Conservation (phyloP, 2,888 invertebrate species). For the Latheticus oryzae region DNA sequence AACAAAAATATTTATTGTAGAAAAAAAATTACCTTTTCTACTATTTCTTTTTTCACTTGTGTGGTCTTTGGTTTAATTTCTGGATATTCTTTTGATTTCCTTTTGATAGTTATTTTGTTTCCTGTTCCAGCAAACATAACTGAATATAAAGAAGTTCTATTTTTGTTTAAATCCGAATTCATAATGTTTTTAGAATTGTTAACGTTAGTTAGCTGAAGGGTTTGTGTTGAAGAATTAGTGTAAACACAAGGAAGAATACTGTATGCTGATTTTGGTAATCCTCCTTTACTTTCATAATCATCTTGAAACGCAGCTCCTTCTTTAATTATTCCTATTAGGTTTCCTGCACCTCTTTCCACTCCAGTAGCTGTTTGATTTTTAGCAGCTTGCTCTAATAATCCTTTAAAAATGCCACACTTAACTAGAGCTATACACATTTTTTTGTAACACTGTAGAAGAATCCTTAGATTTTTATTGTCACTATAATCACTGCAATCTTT, state of each 20-base stretch:
- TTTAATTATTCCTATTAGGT: conserved; percentile 80
- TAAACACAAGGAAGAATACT: conserved; percentile 81
- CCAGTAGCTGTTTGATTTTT: conserved; percentile 68
- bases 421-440: conserved; percentile 87
- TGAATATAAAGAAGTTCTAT: conserved; percentile 77
- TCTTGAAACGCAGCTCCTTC: conserved; percentile 85
- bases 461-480: conserved; percentile 84
- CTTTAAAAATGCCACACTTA: conserved; percentile 77
- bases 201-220: conserved; percentile 54
- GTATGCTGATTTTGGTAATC: conserved; percentile 79
- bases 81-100: conserved; percentile 72
- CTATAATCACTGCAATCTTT: conserved; percentile 84
- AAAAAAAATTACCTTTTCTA: conserved; percentile 36
- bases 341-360: conserved; percentile 68
- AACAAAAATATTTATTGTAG: conserved; percentile 5
- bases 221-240: conserved; percentile 73
- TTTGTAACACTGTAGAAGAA: conserved; percentile 88
- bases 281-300: conserved; percentile 78
- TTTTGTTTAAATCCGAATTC: conserved; percentile 55
- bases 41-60: conserved; percentile 44
- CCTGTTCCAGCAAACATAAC: conserved; percentile 84
- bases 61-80: conserved; percentile 65
- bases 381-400: conserved; percentile 67
- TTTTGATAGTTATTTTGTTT: conserved; percentile 85
- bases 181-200: conserved; percentile 48